Conservation (phyloP, 2,113 vertebrate genomes). For the Mesocricetus auratus region DNA sequence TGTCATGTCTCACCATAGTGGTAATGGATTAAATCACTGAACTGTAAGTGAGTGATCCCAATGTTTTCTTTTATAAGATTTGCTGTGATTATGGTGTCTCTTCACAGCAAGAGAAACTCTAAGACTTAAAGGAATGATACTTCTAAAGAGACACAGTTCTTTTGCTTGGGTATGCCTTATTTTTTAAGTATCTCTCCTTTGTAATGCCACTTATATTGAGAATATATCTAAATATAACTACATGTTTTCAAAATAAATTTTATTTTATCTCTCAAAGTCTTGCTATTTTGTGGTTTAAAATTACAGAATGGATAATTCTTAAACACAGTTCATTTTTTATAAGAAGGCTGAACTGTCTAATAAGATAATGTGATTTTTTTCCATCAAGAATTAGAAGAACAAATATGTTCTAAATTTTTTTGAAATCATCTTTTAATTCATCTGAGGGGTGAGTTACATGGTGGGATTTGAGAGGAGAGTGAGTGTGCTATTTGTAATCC, state of each 20-base stretch:
- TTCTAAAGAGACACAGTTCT: background rate
- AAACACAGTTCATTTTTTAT: conserved; percentile 15
- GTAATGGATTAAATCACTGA: background rate
- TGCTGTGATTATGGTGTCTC: too few species aligned
- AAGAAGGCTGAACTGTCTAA: background rate
- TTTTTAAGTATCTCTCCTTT: background rate
- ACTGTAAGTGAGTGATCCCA: background rate
- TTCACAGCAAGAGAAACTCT: background rate
- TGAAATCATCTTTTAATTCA: conserved; percentile 26
- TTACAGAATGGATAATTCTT: background rate
- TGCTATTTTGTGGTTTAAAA: conserved; percentile 37
- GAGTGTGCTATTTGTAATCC: background rate
- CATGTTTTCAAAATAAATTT: background rate
- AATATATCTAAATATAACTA: background rate
- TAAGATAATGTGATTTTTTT: background rate
- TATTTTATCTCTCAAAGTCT: background rate
- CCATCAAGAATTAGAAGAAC: background rate
- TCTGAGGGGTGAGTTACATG: background rate
- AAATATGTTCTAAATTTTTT: background rate
- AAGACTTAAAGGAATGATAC: background rate
- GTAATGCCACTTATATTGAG: background rate
- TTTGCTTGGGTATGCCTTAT: background rate
- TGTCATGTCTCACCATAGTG: background rate
- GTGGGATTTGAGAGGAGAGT: background rate
- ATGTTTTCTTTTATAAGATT: too few species aligned